phyloP scores from a whole-genome alignment of 2,113 vertebrate genomes.

The Syngnathus typhle region DNA sequence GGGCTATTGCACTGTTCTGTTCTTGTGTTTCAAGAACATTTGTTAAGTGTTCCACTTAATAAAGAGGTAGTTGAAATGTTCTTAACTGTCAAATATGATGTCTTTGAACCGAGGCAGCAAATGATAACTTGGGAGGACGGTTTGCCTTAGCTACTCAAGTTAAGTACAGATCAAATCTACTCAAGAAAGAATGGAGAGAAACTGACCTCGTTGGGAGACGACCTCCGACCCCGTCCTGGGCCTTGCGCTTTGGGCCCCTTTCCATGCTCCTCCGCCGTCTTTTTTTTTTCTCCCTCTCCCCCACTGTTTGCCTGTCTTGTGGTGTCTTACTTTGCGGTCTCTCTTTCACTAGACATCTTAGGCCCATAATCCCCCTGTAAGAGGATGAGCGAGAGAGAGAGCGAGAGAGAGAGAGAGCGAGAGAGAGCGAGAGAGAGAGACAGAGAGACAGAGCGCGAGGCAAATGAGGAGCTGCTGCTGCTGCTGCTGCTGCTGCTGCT shows the following conservation, averaged over 20 bases:
- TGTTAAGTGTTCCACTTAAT: too few species aligned
- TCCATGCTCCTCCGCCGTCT: constrained; percentile 33
- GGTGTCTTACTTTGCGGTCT: constrained; percentile 15
- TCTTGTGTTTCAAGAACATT: too few species aligned
- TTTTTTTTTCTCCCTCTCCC: constrained; percentile 16
- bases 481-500: too few species aligned
- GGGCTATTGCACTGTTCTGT: too few species aligned
- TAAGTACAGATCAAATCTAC: background rate
- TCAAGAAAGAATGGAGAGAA: background rate
- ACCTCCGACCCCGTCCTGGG: constrained; percentile 31
- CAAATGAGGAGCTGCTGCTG: constrained; percentile 4
- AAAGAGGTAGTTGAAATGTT: too few species aligned
- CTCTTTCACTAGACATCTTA: constrained; percentile 52
- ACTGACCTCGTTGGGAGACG: constrained; percentile 46
- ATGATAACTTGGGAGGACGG: too few species aligned
- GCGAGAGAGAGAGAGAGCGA: constrained; percentile 19
- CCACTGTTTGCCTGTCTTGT: constrained; percentile 1
- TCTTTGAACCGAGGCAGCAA: too few species aligned
- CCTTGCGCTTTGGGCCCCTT: constrained; percentile 19
- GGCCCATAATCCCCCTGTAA: constrained; percentile 69
- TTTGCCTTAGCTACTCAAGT: background rate
- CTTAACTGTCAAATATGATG: too few species aligned
- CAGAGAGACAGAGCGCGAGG: constrained; percentile 6
- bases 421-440: constrained; percentile 20
- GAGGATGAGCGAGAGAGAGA: constrained; percentile 56